These are phyloP conservation scores for Embidobia sp. DNA, from an alignment of 2,888 invertebrate species.

Conservation along the genomic window DNA sequence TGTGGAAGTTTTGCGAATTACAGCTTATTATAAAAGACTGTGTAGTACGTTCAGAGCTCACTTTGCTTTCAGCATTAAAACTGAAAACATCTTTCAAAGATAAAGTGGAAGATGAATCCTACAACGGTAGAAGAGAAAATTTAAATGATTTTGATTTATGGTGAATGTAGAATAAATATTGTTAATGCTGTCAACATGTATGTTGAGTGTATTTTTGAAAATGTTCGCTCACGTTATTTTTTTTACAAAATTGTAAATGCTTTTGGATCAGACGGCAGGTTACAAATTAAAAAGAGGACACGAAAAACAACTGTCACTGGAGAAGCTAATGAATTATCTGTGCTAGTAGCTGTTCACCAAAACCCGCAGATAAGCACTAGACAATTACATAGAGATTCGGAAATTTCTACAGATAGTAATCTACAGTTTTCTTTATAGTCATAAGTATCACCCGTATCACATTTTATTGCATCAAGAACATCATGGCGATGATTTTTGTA, in stretches of 20 bases:
- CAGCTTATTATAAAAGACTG: too few relatives aligned
- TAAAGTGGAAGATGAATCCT: too few relatives aligned
- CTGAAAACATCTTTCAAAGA: too few relatives aligned
- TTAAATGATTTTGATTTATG: slow-evolving; percentile 4
- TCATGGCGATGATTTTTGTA: too few relatives aligned
- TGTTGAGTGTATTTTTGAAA: neutral
- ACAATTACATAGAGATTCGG: neutral
- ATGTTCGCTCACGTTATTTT: neutral
- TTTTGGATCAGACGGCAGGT: neutral
- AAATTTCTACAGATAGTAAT: neutral
- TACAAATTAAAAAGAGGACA: slow-evolving; percentile 7
- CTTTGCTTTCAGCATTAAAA: too few relatives aligned
- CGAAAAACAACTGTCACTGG: too few relatives aligned
- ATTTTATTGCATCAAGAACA: too few relatives aligned
- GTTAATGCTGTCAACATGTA: neutral
- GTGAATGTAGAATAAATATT: neutral
- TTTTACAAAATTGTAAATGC: too few relatives aligned
- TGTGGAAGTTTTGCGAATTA: too few relatives aligned
- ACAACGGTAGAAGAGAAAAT: slow-evolving; percentile 1
- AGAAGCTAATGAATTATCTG: slow-evolving; percentile 2
- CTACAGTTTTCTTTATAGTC: neutral
- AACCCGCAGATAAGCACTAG: too few relatives aligned
- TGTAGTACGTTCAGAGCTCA: too few relatives aligned
- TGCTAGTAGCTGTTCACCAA: slow-evolving; percentile 1
- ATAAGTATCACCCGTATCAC: too few relatives aligned